Evolutionary conservation across 2,113 vertebrate species (phyloP).

Genomic region (Channa maculata): DNA sequence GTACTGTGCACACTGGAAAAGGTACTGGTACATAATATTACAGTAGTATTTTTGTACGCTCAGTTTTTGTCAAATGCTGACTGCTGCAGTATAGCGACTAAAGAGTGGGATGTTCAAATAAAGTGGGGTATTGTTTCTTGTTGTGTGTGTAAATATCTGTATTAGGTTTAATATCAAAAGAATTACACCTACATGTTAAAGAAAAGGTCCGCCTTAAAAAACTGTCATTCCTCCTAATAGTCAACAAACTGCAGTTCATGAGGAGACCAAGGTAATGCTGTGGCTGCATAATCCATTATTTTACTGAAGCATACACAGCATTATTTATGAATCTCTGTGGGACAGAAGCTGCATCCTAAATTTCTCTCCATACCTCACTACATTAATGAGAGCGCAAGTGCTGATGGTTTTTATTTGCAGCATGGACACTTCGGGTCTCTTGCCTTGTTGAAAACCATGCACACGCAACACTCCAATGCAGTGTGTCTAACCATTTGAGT

Average conservation of each 20-base stretch:
- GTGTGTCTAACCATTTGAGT: slow-evolving; percentile 62
- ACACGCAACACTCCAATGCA: slow-evolving; percentile 58
- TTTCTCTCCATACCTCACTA: slow-evolving; percentile 29
- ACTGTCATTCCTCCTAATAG: slow-evolving; percentile 18
- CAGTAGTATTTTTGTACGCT: slow-evolving; percentile 4
- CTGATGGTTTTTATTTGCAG: slow-evolving; percentile 68
- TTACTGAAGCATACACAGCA: slow-evolving; percentile 30
- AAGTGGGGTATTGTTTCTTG: not conserved
- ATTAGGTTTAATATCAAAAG: slow-evolving; percentile 25
- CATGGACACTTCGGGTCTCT: slow-evolving; percentile 34
- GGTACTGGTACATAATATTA: not conserved
- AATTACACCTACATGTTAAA: slow-evolving; percentile 10
- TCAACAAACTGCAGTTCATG: slow-evolving; percentile 43
- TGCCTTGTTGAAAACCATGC: slow-evolving; percentile 42
- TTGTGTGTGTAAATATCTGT: not conserved
- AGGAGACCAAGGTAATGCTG: slow-evolving; percentile 13
- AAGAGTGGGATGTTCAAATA: slow-evolving; percentile 22
- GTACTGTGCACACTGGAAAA: not conserved
- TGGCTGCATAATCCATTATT: slow-evolving; percentile 52
- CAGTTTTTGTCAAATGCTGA: slow-evolving; percentile 37
- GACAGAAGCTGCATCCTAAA: slow-evolving; percentile 37
- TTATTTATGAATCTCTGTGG: slow-evolving; percentile 39
- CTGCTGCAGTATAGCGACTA: not conserved
- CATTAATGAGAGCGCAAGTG: slow-evolving; percentile 53
- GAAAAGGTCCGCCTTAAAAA: slow-evolving; percentile 19